Evolutionary conservation across 2,888 invertebrate genomes (phyloP).

Genomic region (Dynastes hyllus): DNA sequence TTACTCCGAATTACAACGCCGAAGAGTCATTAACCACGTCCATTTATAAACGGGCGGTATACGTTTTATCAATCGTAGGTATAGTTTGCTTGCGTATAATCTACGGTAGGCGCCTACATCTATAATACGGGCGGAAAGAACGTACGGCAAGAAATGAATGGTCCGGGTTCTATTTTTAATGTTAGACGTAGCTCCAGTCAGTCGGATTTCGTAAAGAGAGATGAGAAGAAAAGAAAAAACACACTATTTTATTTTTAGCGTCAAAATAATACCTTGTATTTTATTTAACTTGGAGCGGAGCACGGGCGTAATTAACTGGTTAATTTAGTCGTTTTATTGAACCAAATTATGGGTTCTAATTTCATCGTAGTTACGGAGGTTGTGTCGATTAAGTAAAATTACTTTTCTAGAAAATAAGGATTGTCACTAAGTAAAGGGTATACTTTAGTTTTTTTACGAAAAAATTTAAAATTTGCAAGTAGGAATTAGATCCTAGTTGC

Average conservation of each 20-base stretch:
- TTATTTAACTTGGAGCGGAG: conserved; percentile 3
- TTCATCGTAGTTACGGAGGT: background rate
- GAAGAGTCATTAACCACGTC: conserved; percentile 34
- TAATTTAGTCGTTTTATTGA: conserved; percentile 1
- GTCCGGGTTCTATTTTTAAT: conserved; percentile 18
- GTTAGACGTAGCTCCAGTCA: conserved; percentile 20
- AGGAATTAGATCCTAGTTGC: too few species aligned
- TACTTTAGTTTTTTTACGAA: too few species aligned
- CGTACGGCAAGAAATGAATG: conserved; percentile 21
- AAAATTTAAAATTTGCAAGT: too few species aligned
- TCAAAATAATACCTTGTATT: conserved; percentile 28
- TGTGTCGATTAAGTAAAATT: background rate
- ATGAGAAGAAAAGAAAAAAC: conserved; percentile 1
- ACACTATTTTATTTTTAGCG: conserved; percentile 14
- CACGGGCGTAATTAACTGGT: conserved; percentile 11
- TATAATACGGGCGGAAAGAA: conserved; percentile 11
- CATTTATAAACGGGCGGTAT: conserved; percentile 35
- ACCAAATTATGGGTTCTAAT: background rate
- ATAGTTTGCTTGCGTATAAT: conserved; percentile 1
- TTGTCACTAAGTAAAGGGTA: too few species aligned
- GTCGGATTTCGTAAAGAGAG: conserved; percentile 6
- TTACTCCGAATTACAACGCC: conserved; percentile 29
- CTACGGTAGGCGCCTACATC: background rate
- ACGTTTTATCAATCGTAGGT: conserved; percentile 31
- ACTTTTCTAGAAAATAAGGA: background rate